Evolutionary conservation across 2,888 invertebrate genomes (phyloP), one percentile per base, ranked within the genome.

Genomic region (Phaonia tiefii): DNA sequence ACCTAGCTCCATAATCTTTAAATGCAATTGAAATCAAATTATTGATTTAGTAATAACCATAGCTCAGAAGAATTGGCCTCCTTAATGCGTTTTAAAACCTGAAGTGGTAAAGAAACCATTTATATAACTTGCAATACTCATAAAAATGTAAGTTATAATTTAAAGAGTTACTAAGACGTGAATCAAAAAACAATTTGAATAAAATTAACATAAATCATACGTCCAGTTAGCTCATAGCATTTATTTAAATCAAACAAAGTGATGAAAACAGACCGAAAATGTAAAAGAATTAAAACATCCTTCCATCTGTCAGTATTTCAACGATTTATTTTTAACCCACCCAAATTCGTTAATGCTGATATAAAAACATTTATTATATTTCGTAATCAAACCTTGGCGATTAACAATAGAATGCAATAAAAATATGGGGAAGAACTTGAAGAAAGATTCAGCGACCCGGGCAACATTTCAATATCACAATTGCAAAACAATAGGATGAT

Each of bases 351-450:
- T 49, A 10, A n/a, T 31, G 26, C 58, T 54, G 25, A 67, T 11
- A 76, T 17, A 49, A 54, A 69, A 65, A 42, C 49, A 80, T 70
- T 76, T 70, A 80, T 80, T 72, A 69, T 69, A 69, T 70, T 42
- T 49, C 31, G n/a, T n/a, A 76, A 69, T 46, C 25, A 54, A 80
- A 67, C 39, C 51, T 54, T 80, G 69, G 69, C 42, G 67, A 73
- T 58, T 54, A 69, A 42, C 65, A 51, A 44, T 39, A 39, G 22
- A 54, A 31, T 15, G 11, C 42, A 46, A 17, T 17, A 37, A n/a
- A 15, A 49, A 46, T 66, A n/a, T n/a, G n/a, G 20, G 20, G 56
- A 37, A 51, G 49, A 31, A 60, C 25, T 56, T 11, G 42, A 63
- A 17, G 37, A 63, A 63, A 13, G 10, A 60, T 17, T 11, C 60